phyloP scores from a whole-genome alignment of 2,888 invertebrate species.

The Dione vanillae region DNA sequence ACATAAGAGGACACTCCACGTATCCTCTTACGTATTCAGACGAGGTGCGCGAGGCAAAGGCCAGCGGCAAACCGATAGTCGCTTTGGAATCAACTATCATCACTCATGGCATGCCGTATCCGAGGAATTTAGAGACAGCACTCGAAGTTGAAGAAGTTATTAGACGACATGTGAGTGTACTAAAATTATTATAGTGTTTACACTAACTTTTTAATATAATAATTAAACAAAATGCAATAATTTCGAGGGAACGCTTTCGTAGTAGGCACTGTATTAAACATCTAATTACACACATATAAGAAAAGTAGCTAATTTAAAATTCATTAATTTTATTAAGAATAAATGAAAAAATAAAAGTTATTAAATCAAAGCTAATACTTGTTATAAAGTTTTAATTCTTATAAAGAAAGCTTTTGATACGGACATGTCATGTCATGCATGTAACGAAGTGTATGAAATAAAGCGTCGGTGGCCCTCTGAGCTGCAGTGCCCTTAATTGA shows the following conservation, averaged over 20 bases:
- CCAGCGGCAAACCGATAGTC: conserved; percentile 89
- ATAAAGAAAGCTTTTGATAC: conserved; percentile 1
- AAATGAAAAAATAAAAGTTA: background rate
- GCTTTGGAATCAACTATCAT: conserved; percentile 99
- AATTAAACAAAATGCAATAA: too few species aligned
- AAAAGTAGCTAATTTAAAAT: too few species aligned
- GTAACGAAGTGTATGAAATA: conserved; percentile 35
- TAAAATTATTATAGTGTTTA: too few species aligned
- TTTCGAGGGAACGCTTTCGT: too few species aligned
- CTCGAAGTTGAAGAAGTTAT: conserved; percentile 91
- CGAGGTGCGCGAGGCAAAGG: conserved; percentile 87
- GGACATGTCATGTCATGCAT: conserved; percentile 22
- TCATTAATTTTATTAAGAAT: too few species aligned
- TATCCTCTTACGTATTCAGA: conserved; percentile 76
- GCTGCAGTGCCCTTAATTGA: conserved; percentile 46
- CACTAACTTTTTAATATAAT: too few species aligned
- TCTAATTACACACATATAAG: too few species aligned
- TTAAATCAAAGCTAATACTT: background rate
- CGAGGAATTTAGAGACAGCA: conserved; percentile 95
- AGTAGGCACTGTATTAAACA: too few species aligned
- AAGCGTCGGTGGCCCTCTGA: conserved; percentile 27
- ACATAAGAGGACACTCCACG: conserved; percentile 54
- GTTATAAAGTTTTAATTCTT: conserved; percentile 3
- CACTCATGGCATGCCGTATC: conserved; percentile 99
- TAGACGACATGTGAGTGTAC: conserved; percentile 84